phyloP scores from a whole-genome alignment of 2,888 invertebrate species.

The Ochropleura leucogaster region DNA sequence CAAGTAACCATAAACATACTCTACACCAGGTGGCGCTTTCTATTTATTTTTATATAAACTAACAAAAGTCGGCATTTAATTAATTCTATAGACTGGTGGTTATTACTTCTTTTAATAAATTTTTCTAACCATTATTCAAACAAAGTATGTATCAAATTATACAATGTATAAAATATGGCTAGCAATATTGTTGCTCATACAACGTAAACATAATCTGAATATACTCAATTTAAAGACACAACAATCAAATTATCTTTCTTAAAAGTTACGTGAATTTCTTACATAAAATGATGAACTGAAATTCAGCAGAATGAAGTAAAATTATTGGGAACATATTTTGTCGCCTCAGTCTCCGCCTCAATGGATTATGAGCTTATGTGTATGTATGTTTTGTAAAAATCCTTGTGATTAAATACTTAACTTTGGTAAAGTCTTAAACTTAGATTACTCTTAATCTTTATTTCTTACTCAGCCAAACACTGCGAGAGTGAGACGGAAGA shows the following conservation, averaged over 20 bases:
- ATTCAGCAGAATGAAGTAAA: too few species aligned
- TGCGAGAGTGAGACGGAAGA: constrained; percentile 34
- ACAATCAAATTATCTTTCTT: neutral
- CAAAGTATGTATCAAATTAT: neutral
- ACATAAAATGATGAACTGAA: too few species aligned
- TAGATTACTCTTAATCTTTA: constrained; percentile 38
- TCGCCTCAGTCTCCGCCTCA: too few species aligned
- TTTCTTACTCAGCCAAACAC: constrained; percentile 17
- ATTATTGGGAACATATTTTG: too few species aligned
- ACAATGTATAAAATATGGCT: neutral
- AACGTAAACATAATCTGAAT: neutral
- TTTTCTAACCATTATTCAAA: neutral
- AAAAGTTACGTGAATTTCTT: neutral
- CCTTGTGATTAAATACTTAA: constrained; percentile 19
- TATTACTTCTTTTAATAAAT: neutral
- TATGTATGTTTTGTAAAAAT: neutral
- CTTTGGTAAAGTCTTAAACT: constrained; percentile 12
- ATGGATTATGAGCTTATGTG: too few species aligned
- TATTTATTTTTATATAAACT: too few species aligned
- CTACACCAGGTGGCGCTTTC: too few species aligned
- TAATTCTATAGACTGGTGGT: too few species aligned
- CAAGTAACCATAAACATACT: too few species aligned
- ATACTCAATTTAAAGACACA: neutral
- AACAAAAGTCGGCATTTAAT: too few species aligned
- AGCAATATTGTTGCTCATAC: neutral